phyloP scores from a whole-genome alignment of 2,797 vertebrate species.

The Tachyglossus aculeatus region DNA sequence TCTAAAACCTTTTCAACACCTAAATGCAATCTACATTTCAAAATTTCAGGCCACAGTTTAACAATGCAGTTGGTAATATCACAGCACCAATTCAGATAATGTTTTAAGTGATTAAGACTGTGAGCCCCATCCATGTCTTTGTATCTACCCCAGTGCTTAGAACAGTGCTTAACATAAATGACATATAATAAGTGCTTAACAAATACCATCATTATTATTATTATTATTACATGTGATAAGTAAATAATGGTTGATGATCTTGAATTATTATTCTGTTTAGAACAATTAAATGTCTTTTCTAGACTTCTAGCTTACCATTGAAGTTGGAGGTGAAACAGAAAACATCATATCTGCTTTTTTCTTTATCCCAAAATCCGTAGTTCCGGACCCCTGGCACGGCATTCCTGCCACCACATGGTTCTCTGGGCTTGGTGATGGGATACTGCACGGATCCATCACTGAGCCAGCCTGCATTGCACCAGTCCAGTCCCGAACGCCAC shows the following conservation, averaged over 20 bases:
- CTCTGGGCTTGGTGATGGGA: conserved; percentile 89
- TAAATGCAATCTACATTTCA: too few relatives aligned
- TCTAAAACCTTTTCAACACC: too few relatives aligned
- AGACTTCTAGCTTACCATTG: conserved; percentile 77
- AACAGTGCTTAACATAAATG: too few relatives aligned
- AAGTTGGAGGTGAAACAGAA: conserved; percentile 88
- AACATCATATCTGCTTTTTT: conserved; percentile 84
- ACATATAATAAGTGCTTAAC: too few relatives aligned
- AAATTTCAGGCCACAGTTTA: too few relatives aligned
- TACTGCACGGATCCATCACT: conserved; percentile 92
- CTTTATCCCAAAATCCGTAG: conserved; percentile 87
- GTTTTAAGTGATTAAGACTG: too few relatives aligned
- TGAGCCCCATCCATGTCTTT: too few relatives aligned
- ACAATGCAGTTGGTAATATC: too few relatives aligned
- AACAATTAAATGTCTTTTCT: accelerated
- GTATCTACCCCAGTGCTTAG: too few relatives aligned
- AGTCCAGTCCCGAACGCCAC: conserved; percentile 90
- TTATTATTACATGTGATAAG: too few relatives aligned
- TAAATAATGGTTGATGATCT: too few relatives aligned
- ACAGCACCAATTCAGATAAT: background rate
- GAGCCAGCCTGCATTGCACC: conserved; percentile 98
- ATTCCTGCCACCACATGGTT: conserved; percentile 87
- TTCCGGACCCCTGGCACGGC: conserved; percentile 84
- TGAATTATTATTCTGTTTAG: background rate
- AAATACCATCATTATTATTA: too few relatives aligned